Evolutionary conservation across 2,113 vertebrate genomes (phyloP).

Genomic region (Lycaon pictus): DNA sequence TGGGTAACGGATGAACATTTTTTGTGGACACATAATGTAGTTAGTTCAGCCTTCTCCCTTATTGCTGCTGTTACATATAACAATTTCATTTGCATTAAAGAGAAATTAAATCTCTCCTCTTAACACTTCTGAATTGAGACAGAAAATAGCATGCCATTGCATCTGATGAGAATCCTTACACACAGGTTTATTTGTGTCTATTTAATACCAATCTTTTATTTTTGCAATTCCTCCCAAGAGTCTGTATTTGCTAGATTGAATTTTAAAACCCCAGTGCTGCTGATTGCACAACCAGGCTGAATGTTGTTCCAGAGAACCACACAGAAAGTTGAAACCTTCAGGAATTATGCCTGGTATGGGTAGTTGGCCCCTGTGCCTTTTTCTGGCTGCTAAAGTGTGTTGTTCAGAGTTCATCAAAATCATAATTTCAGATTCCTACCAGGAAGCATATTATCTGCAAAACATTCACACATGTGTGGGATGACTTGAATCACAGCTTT

Average conservation of each 20-base stretch:
- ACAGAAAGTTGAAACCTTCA: conserved; percentile 63
- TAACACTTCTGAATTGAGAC: not conserved
- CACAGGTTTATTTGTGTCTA: conserved; percentile 57
- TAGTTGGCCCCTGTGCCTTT: conserved; percentile 53
- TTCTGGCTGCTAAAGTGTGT: conserved; percentile 59
- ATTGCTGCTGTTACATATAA: not conserved
- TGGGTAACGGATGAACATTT: not conserved
- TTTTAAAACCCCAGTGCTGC: conserved; percentile 41
- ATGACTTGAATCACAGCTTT: conserved; percentile 62
- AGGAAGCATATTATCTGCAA: conserved; percentile 70
- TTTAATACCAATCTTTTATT: conserved; percentile 65
- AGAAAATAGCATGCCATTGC: conserved; percentile 16
- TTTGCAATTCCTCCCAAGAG: conserved; percentile 54
- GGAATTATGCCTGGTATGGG: conserved; percentile 61
- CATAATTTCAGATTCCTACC: conserved; percentile 68
- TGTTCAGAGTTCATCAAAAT: conserved; percentile 69
- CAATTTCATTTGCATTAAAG: conserved; percentile 64
- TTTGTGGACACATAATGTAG: not conserved
- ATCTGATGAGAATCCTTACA: conserved; percentile 46
- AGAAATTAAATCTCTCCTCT: conserved; percentile 67
- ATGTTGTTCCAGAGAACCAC: conserved; percentile 63
- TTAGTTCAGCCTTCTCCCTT: not conserved
- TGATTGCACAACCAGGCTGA: conserved; percentile 67
- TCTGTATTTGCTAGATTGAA: conserved; percentile 67
- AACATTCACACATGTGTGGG: conserved; percentile 62